A percentile compares a stretch with the other conserved stretches of the same genome.
Evolutionary conservation across 2,888 invertebrate species (phyloP).

Genomic region (Melanotus villosus): DNA sequence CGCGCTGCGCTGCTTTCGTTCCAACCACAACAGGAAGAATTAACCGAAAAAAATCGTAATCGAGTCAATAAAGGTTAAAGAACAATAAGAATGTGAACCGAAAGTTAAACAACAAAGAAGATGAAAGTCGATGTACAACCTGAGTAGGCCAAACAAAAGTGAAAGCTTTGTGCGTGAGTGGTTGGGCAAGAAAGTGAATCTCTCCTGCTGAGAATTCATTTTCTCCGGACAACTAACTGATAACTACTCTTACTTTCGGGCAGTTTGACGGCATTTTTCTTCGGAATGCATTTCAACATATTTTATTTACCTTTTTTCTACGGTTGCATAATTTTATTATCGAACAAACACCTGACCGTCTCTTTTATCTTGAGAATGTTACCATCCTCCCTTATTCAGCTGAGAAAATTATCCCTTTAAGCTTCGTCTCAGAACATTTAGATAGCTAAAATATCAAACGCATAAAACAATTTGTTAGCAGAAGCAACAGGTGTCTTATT

Average conservation of each 20-base stretch:
- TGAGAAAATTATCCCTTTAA: too few species aligned
- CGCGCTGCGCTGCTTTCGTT: too few species aligned
- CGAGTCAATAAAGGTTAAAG: neutral
- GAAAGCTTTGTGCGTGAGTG: slow-evolving; percentile 42
- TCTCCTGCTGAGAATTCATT: slow-evolving; percentile 21
- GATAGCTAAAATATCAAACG: too few species aligned
- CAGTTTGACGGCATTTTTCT: slow-evolving; percentile 27
- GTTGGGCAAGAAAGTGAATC: slow-evolving; percentile 45
- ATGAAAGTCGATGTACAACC: slow-evolving; percentile 36
- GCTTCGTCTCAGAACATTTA: too few species aligned
- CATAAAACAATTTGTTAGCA: too few species aligned
- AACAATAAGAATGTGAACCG: neutral
- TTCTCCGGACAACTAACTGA: slow-evolving; percentile 3
- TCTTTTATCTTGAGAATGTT: too few species aligned
- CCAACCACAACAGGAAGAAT: too few species aligned
- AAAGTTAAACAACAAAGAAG: slow-evolving; percentile 38
- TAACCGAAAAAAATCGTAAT: neutral
- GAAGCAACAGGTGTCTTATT: too few species aligned
- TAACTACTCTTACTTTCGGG: slow-evolving; percentile 24
- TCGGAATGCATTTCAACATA: neutral
- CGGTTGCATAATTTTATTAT: too few species aligned
- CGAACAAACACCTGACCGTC: too few species aligned
- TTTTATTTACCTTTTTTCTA: too few species aligned
- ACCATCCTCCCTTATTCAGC: too few species aligned
- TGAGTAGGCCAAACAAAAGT: slow-evolving; percentile 35